Percentiles rank a stretch among this genome's conserved stretches.
phyloP scores from a whole-genome alignment of 2,113 vertebrate species.

The Pogonocichla stellata region DNA sequence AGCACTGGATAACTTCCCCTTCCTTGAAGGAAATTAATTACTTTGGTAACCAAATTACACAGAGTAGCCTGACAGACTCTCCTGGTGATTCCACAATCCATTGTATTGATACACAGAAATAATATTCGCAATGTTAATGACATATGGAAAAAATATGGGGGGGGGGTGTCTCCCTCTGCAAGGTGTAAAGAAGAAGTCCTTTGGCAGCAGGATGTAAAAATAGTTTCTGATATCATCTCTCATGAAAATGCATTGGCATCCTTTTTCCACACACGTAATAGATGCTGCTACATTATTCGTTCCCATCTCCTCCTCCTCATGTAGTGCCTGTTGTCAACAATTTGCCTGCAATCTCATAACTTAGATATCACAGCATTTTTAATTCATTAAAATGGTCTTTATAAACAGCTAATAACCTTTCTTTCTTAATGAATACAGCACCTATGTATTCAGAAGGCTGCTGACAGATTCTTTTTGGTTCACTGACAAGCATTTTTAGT shows the following conservation, averaged over 20 bases:
- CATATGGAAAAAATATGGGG: neutral
- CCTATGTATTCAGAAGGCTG: neutral
- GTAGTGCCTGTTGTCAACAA: neutral
- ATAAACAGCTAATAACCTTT: neutral
- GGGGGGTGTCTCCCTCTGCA: neutral
- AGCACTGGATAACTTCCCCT: neutral
- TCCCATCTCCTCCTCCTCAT: neutral
- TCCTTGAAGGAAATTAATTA: neutral
- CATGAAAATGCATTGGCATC: neutral
- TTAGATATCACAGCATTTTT: neutral
- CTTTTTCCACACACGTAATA: neutral
- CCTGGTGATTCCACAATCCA: neutral
- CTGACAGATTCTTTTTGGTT: neutral
- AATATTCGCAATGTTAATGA: neutral
- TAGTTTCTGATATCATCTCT: neutral
- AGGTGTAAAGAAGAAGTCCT: neutral
- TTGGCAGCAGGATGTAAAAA: neutral
- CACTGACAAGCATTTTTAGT: slow-evolving; percentile 5
- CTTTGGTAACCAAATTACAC: neutral
- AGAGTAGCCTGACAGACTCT: neutral
- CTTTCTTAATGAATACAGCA: neutral
- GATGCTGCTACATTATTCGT: neutral
- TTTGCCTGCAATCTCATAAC: neutral
- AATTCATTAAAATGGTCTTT: slow-evolving; percentile 1
- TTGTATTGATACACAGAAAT: neutral